Evolutionary conservation across 2,888 invertebrate species (phyloP), one percentile per base, ranked within the genome.

Genomic region (Leptopilina drosophilae): DNA sequence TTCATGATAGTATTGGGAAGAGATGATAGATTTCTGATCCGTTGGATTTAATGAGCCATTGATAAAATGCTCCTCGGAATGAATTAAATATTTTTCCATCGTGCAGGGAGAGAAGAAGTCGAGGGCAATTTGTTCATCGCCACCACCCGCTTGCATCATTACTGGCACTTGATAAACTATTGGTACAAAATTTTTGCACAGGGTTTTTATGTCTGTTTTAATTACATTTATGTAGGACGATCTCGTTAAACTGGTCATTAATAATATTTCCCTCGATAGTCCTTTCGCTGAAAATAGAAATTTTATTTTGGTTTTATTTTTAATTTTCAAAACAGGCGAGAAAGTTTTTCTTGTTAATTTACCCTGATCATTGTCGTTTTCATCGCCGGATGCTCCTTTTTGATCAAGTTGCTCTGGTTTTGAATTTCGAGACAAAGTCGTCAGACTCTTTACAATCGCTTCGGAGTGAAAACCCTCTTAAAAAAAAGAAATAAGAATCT

Each of bases 311-410:
- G 12, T 49, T 49, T 4, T 49, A 11, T 49, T 49, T 49, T 49
- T 49, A 49, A 6, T 42, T 7, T 42, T 7, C 2, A 42, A 42
- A 3, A 0, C 42, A 42, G 7, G 8, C 5, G 42, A 8, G 7
- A 42, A 42, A 1, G 8, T 42, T 42, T 42, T 5, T 42, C 1
- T 42, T 42, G 12, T 49, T 12, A 49, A 49, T 7, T 82, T 84
- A 89, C 89, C 89, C 81, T 33, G 33, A 0, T 77, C 85, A 77
- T 83, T 82, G 76, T 86, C 82, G 56, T 83, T 83, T 80, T 86
- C 88, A 80, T 90, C 88, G 49, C 85, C 87, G 84, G 89, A 89
- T 85, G 89, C 88, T 85, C 88, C 89, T 85, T 86, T 33, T 87
- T 81, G 78, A 82, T 86, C 87, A 86, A 87, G 88, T 87, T 87